Conservation (phyloP, 2,888 invertebrate genomes). For the Dolichopus griseipennis region DNA sequence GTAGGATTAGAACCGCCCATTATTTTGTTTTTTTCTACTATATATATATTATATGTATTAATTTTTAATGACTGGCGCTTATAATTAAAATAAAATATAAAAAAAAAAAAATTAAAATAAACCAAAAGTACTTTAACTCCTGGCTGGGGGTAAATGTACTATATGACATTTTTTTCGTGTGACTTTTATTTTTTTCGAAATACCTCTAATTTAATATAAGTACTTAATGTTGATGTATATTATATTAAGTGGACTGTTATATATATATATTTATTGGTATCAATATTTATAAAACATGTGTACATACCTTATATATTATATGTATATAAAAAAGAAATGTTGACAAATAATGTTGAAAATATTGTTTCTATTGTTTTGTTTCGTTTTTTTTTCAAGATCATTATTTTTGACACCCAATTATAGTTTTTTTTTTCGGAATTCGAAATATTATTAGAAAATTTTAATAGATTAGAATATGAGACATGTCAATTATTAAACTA, state of each 20-base stretch:
- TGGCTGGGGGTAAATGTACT: constrained; percentile 3
- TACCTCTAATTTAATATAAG: too few species aligned
- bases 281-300: not conserved
- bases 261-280: not conserved
- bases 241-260: too few species aligned
- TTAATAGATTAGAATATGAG: too few species aligned
- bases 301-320: too few species aligned
- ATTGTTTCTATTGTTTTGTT: not conserved
- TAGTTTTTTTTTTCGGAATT: not conserved
- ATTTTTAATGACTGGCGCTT: constrained; percentile 6
- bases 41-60: not conserved
- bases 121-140: not conserved
- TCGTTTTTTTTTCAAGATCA: not conserved
- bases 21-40: too few species aligned
- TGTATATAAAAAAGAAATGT: not conserved
- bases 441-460: too few species aligned
- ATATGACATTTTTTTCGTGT: too few species aligned
- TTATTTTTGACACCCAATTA: constrained; percentile 3
- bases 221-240: too few species aligned
- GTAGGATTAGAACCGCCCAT: not conserved
- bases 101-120: not conserved
- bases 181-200: too few species aligned
- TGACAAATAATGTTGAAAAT: not conserved
- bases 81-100: not conserved
- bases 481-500: too few species aligned